Percentiles rank a stretch among this genome's conserved stretches.
Evolutionary conservation across 2,113 vertebrate genomes (phyloP).

Genomic region (Polypterus senegalus): DNA sequence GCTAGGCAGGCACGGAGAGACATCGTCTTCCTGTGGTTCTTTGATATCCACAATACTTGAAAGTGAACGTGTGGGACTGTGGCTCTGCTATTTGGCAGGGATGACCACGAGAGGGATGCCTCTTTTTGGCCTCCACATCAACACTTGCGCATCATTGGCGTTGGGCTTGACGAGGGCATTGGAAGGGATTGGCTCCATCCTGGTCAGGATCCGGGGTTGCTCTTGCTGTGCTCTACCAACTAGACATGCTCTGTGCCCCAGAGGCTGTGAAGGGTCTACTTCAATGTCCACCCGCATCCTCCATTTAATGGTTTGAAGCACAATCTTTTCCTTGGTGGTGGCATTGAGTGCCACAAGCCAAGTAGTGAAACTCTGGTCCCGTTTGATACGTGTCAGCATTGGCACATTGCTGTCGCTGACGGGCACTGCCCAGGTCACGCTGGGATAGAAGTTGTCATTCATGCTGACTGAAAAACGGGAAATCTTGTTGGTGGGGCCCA

Average conservation of each 20-base stretch:
- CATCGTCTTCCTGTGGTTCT: too few species aligned
- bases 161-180: constrained; percentile 90
- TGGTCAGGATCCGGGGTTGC: constrained; percentile 80
- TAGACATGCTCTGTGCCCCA: constrained; percentile 78
- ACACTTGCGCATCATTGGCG: constrained; percentile 91
- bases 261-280: constrained; percentile 75
- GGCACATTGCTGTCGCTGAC: constrained; percentile 90
- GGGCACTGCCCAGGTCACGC: constrained; percentile 93
- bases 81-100: constrained; percentile 70
- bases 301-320: constrained; percentile 95
- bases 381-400: constrained; percentile 82
- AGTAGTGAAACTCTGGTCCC: constrained; percentile 96
- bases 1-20: too few species aligned
- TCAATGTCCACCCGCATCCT: constrained; percentile 89
- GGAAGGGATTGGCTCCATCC: constrained; percentile 86
- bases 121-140: constrained; percentile 94
- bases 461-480: constrained; percentile 91
- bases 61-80: background rate
- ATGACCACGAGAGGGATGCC: constrained; percentile 84
- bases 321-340: constrained; percentile 83
- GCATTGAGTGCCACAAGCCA: constrained; percentile 95
- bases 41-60: too few species aligned
- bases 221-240: constrained; percentile 85
- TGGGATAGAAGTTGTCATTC: constrained; percentile 98
- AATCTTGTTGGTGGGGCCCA: constrained; percentile 81